Evolutionary conservation across 2,888 invertebrate genomes (phyloP).

Genomic region (Lasioglossum calceatum): DNA sequence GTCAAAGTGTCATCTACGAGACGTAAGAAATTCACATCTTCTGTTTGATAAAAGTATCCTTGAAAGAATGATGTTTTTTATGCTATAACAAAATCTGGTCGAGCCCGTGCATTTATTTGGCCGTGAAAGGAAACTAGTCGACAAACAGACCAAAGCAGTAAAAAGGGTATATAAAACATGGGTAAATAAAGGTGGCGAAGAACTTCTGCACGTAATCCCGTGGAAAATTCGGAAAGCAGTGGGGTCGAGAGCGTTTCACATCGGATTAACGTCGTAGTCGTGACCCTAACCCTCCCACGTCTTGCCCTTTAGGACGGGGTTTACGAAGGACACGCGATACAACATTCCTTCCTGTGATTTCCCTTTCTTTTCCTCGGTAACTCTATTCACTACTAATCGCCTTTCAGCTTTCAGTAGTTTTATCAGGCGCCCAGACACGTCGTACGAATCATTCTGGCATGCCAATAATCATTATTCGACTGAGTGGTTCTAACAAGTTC

Average conservation of each 20-base stretch:
- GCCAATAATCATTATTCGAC: conserved; percentile 47
- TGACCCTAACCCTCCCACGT: conserved; percentile 47
- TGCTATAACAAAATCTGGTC: neutral
- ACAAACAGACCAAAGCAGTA: conserved; percentile 7
- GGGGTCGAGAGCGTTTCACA: conserved; percentile 71
- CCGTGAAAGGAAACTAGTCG: conserved; percentile 7
- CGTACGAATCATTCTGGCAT: conserved; percentile 53
- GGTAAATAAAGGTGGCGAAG: conserved; percentile 41
- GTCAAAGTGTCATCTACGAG: neutral
- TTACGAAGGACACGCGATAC: conserved; percentile 57
- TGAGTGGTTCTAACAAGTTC: neutral
- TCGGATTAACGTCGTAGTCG: conserved; percentile 74
- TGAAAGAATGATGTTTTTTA: neutral
- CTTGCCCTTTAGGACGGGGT: conserved; percentile 40
- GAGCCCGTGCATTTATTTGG: neutral
- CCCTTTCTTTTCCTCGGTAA: neutral
- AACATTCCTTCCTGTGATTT: conserved; percentile 9
- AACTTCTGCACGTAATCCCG: conserved; percentile 66
- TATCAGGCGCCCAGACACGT: conserved; percentile 54
- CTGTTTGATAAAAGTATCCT: neutral
- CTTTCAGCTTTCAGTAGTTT: neutral
- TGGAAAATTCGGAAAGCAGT: conserved; percentile 69
- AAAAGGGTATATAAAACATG: neutral
- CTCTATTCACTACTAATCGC: neutral
- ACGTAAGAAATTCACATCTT: neutral